Percentiles rank a stretch among this genome's conserved stretches.
These are phyloP conservation scores for Gnathonemus longibarbis DNA, from an alignment of 2,113 vertebrate species.

Conservation along the genomic window DNA sequence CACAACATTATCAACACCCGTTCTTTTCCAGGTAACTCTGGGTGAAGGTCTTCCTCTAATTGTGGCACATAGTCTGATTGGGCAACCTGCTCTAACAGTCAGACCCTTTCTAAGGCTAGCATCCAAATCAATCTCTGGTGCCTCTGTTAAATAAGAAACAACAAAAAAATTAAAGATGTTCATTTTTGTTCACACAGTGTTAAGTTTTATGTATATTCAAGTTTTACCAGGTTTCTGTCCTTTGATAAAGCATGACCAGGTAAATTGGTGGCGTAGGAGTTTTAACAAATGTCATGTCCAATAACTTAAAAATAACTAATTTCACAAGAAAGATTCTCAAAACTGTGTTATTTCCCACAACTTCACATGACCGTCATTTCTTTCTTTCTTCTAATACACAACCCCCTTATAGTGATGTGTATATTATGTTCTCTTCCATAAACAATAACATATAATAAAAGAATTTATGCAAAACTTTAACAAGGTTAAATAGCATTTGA, in stretches of 20 bases:
- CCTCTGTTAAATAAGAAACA: conserved; percentile 64
- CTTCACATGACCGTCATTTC: not conserved
- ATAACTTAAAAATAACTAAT: not conserved
- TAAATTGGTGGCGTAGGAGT: not conserved
- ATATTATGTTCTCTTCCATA: not conserved
- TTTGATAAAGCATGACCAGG: not conserved
- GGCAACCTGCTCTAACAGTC: conserved; percentile 87
- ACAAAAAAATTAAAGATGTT: not conserved
- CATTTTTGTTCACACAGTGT: not conserved
- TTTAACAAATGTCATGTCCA: not conserved
- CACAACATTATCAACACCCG: conserved; percentile 88
- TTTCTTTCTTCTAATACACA: not conserved
- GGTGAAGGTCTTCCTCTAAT: conserved; percentile 88
- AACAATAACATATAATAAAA: not conserved
- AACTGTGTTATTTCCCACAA: not conserved
- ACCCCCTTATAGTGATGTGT: not conserved
- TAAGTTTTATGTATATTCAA: not conserved
- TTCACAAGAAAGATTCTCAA: no score
- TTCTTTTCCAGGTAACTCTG: conserved; percentile 88
- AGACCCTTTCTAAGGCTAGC: conserved; percentile 92
- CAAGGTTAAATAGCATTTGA: not conserved
- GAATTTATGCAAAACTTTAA: not conserved
- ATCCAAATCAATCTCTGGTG: conserved; percentile 93
- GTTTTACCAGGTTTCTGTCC: not conserved
- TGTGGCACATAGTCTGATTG: conserved; percentile 89